A percentile compares a stretch with the other conserved stretches of the same genome.
phyloP scores from a whole-genome alignment of 2,888 invertebrate genomes.

The Mythimna albipuncta region DNA sequence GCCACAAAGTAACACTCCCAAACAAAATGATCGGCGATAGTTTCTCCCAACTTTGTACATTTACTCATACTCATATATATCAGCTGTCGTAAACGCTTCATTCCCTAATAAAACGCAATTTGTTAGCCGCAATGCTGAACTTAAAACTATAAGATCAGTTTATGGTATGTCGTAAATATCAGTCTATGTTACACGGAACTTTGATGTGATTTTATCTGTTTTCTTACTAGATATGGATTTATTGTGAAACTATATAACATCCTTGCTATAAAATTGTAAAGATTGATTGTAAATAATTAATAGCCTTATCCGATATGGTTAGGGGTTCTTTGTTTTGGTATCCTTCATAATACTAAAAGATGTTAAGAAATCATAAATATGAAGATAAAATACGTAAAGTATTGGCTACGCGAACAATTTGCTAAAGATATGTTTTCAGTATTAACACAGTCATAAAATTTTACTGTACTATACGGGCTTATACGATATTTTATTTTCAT shows the following conservation, averaged over 20 bases:
- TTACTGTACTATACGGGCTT: constrained; percentile 9
- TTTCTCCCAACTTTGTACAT: constrained; percentile 69
- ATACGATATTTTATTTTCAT: not conserved
- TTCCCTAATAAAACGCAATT: constrained; percentile 85
- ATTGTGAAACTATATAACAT: constrained; percentile 69
- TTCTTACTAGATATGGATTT: constrained; percentile 74
- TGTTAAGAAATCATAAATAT: constrained; percentile 49
- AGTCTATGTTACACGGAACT: constrained; percentile 78
- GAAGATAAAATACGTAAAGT: constrained; percentile 17
- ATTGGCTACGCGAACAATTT: constrained; percentile 21
- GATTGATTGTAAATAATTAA: constrained; percentile 71
- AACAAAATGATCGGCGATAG: constrained; percentile 62
- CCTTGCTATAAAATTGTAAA: constrained; percentile 70
- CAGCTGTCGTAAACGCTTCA: constrained; percentile 80
- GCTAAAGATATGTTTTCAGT: constrained; percentile 19
- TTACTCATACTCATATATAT: constrained; percentile 72
- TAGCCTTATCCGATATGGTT: constrained; percentile 49
- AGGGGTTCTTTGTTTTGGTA: constrained; percentile 20
- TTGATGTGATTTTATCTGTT: constrained; percentile 78
- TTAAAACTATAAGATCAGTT: constrained; percentile 83
- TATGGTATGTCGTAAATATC: constrained; percentile 80
- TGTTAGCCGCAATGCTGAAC: constrained; percentile 82
- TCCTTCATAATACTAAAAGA: constrained; percentile 39
- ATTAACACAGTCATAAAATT: constrained; percentile 36
- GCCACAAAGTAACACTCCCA: constrained; percentile 61